Evolutionary conservation across 1,140 invertebrate genomes (phyloP).

Genomic region (Drosophila pectinifera): DNA sequence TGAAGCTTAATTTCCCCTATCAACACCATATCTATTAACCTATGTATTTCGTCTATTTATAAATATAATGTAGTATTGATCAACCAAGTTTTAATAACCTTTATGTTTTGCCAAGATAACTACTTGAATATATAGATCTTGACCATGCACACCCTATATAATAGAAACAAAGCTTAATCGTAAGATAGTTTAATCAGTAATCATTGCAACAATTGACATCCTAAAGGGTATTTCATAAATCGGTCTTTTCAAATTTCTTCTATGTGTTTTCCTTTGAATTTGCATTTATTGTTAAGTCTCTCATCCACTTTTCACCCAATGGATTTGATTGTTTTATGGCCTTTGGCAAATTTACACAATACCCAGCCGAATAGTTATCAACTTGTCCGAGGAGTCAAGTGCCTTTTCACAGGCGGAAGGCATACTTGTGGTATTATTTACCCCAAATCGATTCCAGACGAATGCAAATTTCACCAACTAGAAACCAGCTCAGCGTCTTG

Average conservation of each 20-base stretch:
- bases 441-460: not conserved
- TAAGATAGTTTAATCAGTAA: not conserved
- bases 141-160: no score
- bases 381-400: constrained; percentile 69
- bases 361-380: constrained; percentile 60
- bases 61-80: not conserved
- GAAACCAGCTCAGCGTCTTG: constrained; percentile 39
- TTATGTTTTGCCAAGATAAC: not conserved
- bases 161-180: not conserved
- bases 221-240: constrained; percentile 10
- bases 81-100: not conserved
- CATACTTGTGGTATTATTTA: no score
- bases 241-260: not conserved
- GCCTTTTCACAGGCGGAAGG: constrained; percentile 45
- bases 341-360: constrained; percentile 74
- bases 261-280: constrained; percentile 47
- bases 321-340: constrained; percentile 70
- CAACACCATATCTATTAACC: no score
- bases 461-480: constrained; percentile 31
- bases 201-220: not conserved
- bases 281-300: constrained; percentile 53
- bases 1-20: no score
- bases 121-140: not conserved
- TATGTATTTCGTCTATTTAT: no score
- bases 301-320: constrained; percentile 56